Evolutionary conservation across 2,113 vertebrate genomes (phyloP).

Genomic region (Martes martes): DNA sequence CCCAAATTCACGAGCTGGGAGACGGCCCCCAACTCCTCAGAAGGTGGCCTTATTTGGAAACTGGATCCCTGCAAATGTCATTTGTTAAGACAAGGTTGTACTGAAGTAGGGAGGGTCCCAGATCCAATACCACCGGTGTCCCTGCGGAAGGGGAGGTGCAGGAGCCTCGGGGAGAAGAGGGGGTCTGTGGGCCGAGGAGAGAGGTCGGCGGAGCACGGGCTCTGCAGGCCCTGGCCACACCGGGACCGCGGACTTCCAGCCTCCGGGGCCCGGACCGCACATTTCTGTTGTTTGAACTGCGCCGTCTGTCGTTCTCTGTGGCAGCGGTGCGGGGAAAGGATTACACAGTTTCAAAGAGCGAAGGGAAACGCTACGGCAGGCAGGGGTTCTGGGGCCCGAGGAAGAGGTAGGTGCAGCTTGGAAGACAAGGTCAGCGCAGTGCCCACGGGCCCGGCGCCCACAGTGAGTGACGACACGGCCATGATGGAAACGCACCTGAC

Average conservation of each 20-base stretch:
- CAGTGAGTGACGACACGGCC: rapidly evolving
- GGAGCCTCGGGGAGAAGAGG: rapidly evolving
- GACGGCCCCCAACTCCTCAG: not conserved
- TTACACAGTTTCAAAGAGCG: not conserved
- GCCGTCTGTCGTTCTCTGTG: rapidly evolving
- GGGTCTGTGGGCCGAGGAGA: not conserved
- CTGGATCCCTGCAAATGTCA: not conserved
- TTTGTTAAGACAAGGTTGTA: not conserved
- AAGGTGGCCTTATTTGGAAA: not conserved
- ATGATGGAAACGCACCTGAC: not conserved
- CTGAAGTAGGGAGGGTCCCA: not conserved
- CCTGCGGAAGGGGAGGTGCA: not conserved
- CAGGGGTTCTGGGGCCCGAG: rapidly evolving
- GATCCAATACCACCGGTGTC: not conserved
- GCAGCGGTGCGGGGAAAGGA: not conserved
- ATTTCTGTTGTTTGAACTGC: not conserved
- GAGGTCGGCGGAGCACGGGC: not conserved
- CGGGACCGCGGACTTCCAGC: no score
- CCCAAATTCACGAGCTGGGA: no score
- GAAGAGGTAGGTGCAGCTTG: not conserved
- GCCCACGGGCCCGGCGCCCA: rapidly evolving
- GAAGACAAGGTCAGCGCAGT: not conserved
- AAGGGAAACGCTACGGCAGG: not conserved
- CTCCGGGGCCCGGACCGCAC: rapidly evolving
- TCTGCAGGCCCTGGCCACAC: not conserved